Conservation (phyloP, 1,140 invertebrate genomes). For the Drosophila grimshawi region DNA sequence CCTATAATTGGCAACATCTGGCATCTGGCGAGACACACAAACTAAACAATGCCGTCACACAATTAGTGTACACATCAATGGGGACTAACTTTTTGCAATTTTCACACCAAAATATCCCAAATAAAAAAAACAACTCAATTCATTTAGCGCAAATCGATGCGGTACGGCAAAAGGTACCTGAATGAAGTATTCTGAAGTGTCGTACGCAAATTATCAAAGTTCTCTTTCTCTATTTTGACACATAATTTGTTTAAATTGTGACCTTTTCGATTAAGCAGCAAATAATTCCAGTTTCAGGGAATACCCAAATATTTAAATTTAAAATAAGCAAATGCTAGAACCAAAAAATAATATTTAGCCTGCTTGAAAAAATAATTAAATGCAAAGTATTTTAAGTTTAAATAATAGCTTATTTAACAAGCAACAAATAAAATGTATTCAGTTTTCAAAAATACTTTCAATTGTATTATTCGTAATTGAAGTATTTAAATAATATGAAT, state of each 20-base stretch:
- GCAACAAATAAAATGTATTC: too few relatives aligned
- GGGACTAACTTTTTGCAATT: slow-evolving; percentile 32
- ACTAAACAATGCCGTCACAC: slow-evolving; percentile 24
- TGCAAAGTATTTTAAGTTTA: too few relatives aligned
- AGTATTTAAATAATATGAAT: too few relatives aligned
- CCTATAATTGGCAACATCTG: slow-evolving; percentile 62
- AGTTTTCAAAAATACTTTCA: too few relatives aligned
- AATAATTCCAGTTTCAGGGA: too few relatives aligned
- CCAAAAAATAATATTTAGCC: too few relatives aligned
- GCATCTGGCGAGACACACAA: not conserved
- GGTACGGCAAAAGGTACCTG: not conserved
- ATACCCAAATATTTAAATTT: too few relatives aligned
- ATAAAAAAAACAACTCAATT: slow-evolving; percentile 12
- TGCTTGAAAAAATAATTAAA: too few relatives aligned
- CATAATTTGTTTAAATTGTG: slow-evolving; percentile 32
- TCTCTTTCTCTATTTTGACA: slow-evolving; percentile 42
- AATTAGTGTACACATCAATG: slow-evolving; percentile 39
- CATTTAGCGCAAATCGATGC: slow-evolving; percentile 17
- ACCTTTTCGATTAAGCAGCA: not conserved
- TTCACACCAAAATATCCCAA: slow-evolving; percentile 51
- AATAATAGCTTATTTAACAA: too few relatives aligned
- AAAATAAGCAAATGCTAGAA: too few relatives aligned
- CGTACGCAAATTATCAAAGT: slow-evolving; percentile 36
- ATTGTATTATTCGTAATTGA: too few relatives aligned
- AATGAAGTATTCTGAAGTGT: not conserved